Evolutionary conservation across 2,797 vertebrate species (phyloP).

Genomic region (Hyperoplus lanceolatus): DNA sequence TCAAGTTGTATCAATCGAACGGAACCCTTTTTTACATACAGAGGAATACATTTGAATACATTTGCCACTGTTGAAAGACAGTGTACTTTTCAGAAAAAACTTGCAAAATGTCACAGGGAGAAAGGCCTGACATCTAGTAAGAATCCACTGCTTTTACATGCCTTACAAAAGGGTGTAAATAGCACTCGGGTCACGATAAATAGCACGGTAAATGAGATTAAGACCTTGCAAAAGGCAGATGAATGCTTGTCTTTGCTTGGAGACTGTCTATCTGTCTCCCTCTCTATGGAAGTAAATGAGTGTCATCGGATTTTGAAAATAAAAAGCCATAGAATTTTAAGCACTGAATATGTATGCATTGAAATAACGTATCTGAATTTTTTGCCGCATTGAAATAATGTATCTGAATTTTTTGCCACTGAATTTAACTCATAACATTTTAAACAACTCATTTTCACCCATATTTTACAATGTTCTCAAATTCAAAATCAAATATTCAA

Average conservation of each 20-base stretch:
- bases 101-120: conserved; percentile 10
- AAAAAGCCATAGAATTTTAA: too few relatives aligned
- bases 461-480: too few relatives aligned
- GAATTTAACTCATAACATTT: too few relatives aligned
- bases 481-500: too few relatives aligned
- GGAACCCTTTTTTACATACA: not conserved
- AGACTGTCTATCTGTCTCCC: not conserved
- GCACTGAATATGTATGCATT: too few relatives aligned
- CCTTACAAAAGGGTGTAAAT: conserved; percentile 21
- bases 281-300: too few relatives aligned
- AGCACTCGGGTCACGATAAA: conserved; percentile 22
- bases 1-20: not conserved
- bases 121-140: conserved; percentile 22
- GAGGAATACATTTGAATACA: not conserved
- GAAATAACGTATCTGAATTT: too few relatives aligned
- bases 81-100: not conserved
- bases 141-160: conserved; percentile 9
- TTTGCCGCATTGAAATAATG: too few relatives aligned
- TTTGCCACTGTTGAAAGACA: not conserved
- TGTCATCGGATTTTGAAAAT: too few relatives aligned
- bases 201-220: conserved; percentile 25
- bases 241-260: conserved; percentile 18
- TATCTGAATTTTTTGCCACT: too few relatives aligned
- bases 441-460: too few relatives aligned
- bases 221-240: conserved; percentile 2